Base-by-base conservation (phyloP, 2,888 invertebrate species). In the Rhaphigaster nebulosa region DNA sequence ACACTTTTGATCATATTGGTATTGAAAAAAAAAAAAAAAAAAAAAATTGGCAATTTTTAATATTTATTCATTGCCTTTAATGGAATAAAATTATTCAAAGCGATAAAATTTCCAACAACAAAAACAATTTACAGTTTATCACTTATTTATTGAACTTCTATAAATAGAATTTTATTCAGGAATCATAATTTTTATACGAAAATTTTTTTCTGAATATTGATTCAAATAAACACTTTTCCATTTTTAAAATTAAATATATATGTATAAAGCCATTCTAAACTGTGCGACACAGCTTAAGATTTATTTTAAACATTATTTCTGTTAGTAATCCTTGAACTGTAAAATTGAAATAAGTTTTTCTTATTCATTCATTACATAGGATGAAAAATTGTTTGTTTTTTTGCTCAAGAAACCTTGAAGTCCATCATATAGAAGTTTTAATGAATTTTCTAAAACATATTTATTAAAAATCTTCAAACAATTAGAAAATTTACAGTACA, bases 1-100 rank as follows among this genome's bases (percentile, higher is more conserved):
- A 45, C 20, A 1, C 15, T 84, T 84, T 45, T n/a, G 1, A 26
- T 45, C 4, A 1, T 23, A 41, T 26, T 41, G 20, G 23, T 26
- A 65, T 65, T 10, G 18, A n/a, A 5, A 65, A 34, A 70, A 70
- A 34, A 65, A n/a, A 56, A 52, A 18, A 15, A 29, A 70, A 34
- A 76, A 34, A 5, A 38, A 20, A 38, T 18, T 80, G 23, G 41
- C 38, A 80, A 80, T 38, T 80, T 76, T 34, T 2, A 13, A 76
- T 76, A 18, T 34, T 76, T 76, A 76, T 76, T 76, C 34, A 76
- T 76, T 38, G 20, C 70, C 70, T 80, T n/a, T 80, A 80, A 0
- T 41, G 20, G 23, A 80, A 80, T 80, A 38, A 80, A 84, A 45
- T 45, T n/a, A 84, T 84, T 50, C 84, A 45, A 84, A 84, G 84